phyloP scores from a whole-genome alignment of 2,113 vertebrate genomes.

The Pongo pygmaeus region DNA sequence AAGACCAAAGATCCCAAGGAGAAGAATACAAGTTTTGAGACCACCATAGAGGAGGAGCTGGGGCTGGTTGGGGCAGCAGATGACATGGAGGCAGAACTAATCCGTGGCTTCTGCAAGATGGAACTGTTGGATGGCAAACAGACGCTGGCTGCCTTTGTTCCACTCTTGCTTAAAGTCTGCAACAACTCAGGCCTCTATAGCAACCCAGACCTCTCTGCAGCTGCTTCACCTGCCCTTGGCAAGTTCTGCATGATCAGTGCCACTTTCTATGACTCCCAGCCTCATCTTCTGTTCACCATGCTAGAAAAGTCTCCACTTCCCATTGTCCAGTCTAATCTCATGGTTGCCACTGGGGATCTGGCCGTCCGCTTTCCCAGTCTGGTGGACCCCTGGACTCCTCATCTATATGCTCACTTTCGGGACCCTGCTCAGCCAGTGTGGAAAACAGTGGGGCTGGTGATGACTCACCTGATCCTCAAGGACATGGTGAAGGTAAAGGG shows the following conservation, averaged over 20 bases:
- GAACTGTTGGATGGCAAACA: conserved; percentile 92
- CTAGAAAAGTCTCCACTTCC: conserved; percentile 93
- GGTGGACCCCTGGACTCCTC: conserved; percentile 96
- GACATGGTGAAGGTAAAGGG: conserved; percentile 99
- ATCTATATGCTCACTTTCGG: conserved; percentile 94
- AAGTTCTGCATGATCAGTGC: conserved; percentile 97
- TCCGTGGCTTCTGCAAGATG: conserved; percentile 92
- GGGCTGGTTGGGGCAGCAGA: conserved; percentile 93
- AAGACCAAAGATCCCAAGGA: conserved; percentile 63
- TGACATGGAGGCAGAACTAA: conserved; percentile 94
- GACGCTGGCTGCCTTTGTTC: conserved; percentile 91
- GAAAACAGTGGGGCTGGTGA: conserved; percentile 92
- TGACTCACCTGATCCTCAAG: conserved; percentile 96
- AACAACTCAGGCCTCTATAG: conserved; percentile 92
- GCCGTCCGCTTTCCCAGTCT: conserved; percentile 96
- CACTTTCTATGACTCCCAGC: conserved; percentile 92
- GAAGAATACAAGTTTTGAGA: conserved; percentile 83
- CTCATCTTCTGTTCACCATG: conserved; percentile 95
- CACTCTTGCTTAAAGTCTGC: conserved; percentile 94
- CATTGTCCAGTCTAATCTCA: conserved; percentile 92
- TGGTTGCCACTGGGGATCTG: conserved; percentile 94
- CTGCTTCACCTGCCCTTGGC: conserved; percentile 91
- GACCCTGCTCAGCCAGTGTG: conserved; percentile 91
- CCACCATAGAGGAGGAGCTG: conserved; percentile 93
- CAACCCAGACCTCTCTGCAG: conserved; percentile 89